These are phyloP conservation scores for Rattus rattus DNA, from an alignment of 2,113 vertebrate genomes.

Conservation along the genomic window DNA sequence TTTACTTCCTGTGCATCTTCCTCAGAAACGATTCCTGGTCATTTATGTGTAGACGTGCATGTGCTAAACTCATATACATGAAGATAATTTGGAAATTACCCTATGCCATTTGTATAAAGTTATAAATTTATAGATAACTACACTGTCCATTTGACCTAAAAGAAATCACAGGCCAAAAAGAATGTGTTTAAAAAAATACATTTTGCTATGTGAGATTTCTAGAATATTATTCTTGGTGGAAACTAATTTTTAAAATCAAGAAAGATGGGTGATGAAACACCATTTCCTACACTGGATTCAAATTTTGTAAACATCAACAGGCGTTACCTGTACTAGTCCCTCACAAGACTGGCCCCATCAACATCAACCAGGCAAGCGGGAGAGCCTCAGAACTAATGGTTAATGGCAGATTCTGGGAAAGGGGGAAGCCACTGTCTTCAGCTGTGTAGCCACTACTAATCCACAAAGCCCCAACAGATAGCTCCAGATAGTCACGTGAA, in stretches of 20 bases:
- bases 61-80: background rate
- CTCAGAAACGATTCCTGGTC: conserved; percentile 11
- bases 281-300: no score
- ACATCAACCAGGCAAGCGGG: background rate
- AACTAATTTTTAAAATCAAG: conserved; percentile 39
- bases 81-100: background rate
- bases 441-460: background rate
- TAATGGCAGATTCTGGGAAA: background rate
- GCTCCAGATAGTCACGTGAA: background rate
- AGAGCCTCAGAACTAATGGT: background rate
- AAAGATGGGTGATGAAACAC: background rate
- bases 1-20: background rate
- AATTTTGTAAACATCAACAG: background rate
- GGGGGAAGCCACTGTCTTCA: background rate
- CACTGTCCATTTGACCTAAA: conserved; percentile 54
- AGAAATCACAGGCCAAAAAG: conserved; percentile 64
- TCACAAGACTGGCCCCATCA: background rate
- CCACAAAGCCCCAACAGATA: background rate
- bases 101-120: background rate
- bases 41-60: background rate
- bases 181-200: conserved; percentile 71
- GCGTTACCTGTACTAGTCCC: background rate
- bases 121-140: conserved; percentile 23
- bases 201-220: conserved; percentile 69
- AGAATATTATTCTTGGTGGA: conserved; percentile 54